phyloP scores from a whole-genome alignment of 2,113 vertebrate genomes.

The Saguinus imperator region DNA sequence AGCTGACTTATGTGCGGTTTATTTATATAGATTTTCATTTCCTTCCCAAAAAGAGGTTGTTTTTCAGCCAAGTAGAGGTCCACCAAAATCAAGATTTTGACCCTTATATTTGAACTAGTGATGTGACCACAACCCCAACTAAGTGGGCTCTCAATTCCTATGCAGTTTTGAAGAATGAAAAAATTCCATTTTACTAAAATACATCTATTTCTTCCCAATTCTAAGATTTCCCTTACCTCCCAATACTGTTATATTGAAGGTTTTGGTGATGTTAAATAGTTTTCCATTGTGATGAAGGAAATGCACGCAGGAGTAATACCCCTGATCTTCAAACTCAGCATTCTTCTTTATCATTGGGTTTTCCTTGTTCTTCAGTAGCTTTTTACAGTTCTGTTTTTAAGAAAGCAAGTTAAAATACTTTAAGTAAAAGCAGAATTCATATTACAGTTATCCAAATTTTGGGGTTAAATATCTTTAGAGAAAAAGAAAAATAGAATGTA shows the following conservation, averaged over 20 bases:
- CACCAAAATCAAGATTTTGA: not conserved
- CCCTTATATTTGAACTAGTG: not conserved
- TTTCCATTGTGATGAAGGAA: slow-evolving; percentile 72
- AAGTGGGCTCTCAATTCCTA: not conserved
- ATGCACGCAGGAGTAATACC: slow-evolving; percentile 84
- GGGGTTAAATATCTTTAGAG: not conserved
- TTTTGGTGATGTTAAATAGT: slow-evolving; percentile 79
- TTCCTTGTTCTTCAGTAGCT: slow-evolving; percentile 7
- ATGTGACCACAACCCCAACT: not conserved
- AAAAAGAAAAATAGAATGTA: not conserved
- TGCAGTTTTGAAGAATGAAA: not conserved
- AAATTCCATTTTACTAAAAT: not conserved
- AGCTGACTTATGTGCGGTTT: not conserved
- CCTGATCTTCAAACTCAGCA: slow-evolving; percentile 68
- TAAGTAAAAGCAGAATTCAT: not conserved
- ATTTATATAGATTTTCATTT: not conserved
- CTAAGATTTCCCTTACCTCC: slow-evolving; percentile 79
- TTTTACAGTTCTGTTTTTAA: slow-evolving; percentile 79
- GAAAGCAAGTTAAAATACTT: slow-evolving; percentile 60
- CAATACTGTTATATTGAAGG: slow-evolving; percentile 76
- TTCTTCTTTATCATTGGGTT: not conserved
- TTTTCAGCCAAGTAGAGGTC: not conserved
- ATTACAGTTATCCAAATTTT: not conserved
- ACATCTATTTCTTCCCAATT: not conserved
- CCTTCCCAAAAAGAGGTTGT: not conserved